phyloP scores from a whole-genome alignment of 1,140 invertebrate genomes.

The Paraescarpia echinospica region DNA sequence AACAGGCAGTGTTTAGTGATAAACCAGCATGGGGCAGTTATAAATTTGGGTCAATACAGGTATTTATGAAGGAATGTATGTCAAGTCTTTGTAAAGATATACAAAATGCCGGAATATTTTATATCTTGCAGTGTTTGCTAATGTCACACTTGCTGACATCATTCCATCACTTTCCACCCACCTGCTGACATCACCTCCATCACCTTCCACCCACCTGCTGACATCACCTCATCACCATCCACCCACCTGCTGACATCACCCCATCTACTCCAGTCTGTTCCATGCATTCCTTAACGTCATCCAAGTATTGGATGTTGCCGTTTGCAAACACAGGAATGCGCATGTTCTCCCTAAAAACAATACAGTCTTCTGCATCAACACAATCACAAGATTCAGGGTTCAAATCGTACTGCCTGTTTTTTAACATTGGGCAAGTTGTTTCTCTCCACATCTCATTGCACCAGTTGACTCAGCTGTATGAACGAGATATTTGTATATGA shows the following conservation, averaged over 20 bases:
- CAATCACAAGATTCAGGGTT: no score
- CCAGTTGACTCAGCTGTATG: no score
- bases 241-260: slow-evolving; percentile 29
- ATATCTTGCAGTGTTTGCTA: no score
- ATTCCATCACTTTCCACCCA: not conserved
- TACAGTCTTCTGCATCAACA: slow-evolving; percentile 14
- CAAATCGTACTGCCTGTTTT: no score
- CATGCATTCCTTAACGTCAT: slow-evolving; percentile 85
- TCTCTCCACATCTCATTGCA: no score
- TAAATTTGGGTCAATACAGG: not conserved
- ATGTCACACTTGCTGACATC: not conserved
- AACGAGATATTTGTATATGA: no score
- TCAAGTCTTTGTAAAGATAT: no score
- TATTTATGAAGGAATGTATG: not conserved
- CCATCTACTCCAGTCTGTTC: slow-evolving; percentile 70
- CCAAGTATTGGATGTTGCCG: slow-evolving; percentile 92
- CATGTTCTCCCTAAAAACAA: slow-evolving; percentile 72
- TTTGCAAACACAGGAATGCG: slow-evolving; percentile 95
- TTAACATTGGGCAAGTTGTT: no score
- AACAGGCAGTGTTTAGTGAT: not conserved
- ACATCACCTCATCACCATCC: not conserved
- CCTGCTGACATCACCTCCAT: not conserved
- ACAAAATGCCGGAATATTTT: no score
- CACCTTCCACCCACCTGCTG: not conserved
- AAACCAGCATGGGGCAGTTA: not conserved